Evolutionary conservation across 2,888 invertebrate genomes (phyloP).

Genomic region (Parochlus steinenii): DNA sequence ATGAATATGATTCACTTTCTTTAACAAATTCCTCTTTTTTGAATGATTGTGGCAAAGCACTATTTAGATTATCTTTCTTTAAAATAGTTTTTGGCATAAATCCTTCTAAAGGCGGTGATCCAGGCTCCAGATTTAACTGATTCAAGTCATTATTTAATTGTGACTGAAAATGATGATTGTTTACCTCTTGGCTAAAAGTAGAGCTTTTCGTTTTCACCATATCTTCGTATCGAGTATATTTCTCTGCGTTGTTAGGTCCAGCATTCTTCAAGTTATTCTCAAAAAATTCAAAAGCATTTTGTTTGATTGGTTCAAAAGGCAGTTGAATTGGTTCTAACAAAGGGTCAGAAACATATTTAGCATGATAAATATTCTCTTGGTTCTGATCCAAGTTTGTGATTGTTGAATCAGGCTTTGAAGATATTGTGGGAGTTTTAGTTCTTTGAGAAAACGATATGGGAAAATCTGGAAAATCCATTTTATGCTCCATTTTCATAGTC

Average conservation of each 20-base stretch:
- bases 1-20: conserved; percentile 14
- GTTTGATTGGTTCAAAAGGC: conserved; percentile 18
- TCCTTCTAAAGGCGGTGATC: conserved; percentile 53
- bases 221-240: conserved; percentile 30
- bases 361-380: no score
- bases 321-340: conserved; percentile 19
- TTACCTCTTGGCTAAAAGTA: conserved; percentile 1
- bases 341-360: no score
- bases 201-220: conserved; percentile 15
- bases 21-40: conserved; percentile 15
- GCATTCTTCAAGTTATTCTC: conserved; percentile 42
- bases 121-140: conserved; percentile 40
- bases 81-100: conserved; percentile 36
- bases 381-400: conserved; percentile 8
- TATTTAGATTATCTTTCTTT: conserved; percentile 31
- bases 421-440: conserved; percentile 15
- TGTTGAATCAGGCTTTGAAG: conserved; percentile 10
- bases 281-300: conserved; percentile 48
- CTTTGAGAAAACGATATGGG: conserved; percentile 12
- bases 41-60: conserved; percentile 30
- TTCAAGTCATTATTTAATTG: conserved; percentile 7
- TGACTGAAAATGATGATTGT: conserved; percentile 5
- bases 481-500: conserved; percentile 32
- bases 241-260: conserved; percentile 27
- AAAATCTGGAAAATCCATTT: conserved; percentile 24